A percentile compares a stretch with the other conserved stretches of the same genome.
Conservation (phyloP, 2,113 vertebrate species). For the Neopipo cinnamomea region DNA sequence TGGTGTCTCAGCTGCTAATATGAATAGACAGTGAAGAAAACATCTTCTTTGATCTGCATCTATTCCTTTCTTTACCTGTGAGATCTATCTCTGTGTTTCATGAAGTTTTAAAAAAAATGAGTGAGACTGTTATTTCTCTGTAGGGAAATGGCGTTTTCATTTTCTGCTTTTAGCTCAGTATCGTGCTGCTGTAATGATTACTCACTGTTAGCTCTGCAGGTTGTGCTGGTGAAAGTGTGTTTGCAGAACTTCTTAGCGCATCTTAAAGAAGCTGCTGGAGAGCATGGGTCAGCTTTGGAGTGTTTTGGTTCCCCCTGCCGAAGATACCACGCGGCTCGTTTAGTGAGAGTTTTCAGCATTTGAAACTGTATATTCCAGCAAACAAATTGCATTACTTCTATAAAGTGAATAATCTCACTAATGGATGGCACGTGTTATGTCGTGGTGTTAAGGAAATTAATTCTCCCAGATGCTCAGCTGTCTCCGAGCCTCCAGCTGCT, state of each 20-base stretch:
- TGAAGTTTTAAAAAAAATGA: neutral
- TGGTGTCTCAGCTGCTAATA: neutral
- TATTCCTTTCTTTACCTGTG: neutral
- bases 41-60: neutral
- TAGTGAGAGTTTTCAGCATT: neutral
- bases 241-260: neutral
- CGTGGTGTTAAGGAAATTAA: neutral
- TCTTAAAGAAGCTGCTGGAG: neutral
- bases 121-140: neutral
- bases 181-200: neutral
- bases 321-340: neutral
- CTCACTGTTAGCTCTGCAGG: neutral
- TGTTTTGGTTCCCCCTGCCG: neutral
- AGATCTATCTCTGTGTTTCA: neutral
- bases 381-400: neutral
- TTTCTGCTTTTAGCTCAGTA: neutral
- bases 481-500: constrained; percentile 51
- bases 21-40: neutral
- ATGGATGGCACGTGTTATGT: constrained; percentile 28
- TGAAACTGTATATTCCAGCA: neutral
- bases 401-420: neutral
- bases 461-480: constrained; percentile 42
- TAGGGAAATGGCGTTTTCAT: neutral
- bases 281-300: neutral
- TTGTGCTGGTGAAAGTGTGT: neutral